Base-by-base conservation (phyloP, 2,888 invertebrate species). In the Phaonia tiefii region DNA sequence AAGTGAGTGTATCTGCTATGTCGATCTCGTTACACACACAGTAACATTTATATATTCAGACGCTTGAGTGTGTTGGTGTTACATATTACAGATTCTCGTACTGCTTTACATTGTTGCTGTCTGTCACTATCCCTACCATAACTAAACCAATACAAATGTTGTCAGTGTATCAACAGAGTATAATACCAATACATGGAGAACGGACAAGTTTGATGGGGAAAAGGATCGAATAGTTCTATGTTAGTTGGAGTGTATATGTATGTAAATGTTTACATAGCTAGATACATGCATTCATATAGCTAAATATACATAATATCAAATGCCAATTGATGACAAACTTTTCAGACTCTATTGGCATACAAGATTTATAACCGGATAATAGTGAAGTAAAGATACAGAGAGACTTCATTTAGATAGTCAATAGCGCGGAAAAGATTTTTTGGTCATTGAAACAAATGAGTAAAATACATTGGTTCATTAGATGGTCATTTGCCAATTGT, bases 321-420 rank as follows among this genome's bases (percentile, higher is more conserved):
- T n/a, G n/a, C n/a, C n/a, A n/a, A n/a, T 75, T 72, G 79, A 79
- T 75, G 75, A 75, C 76, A 76, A 80, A 76, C 70, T 70, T 80
- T 70, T 10, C 73, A 42, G 73, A 70, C 65, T 20, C 42, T 73
- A 76, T 76, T 80, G 76, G 76, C 76, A 80, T 31, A 51, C 49
- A 73, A 73, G 76, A 80, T 80, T 80, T 76, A 76, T 80, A 73
- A 56, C 42, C n/a, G n/a, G n/a, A n/a, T n/a, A n/a, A n/a, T n/a
- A n/a, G n/a, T n/a, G n/a, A n/a, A n/a, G n/a, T n/a, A n/a, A n/a
- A n/a, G n/a, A n/a, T n/a, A n/a, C n/a, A n/a, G n/a, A n/a, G n/a
- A 58, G 44, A 17, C 46, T 54, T 22, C 22, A 17, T 42, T 11
- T 22, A 51, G 13, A 67, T n/a, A 22, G 60, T 37, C 22, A 49